Evolutionary conservation across 2,888 invertebrate genomes (phyloP), one percentile per base, ranked within the genome.

Genomic region (Salpingus planirostris): DNA sequence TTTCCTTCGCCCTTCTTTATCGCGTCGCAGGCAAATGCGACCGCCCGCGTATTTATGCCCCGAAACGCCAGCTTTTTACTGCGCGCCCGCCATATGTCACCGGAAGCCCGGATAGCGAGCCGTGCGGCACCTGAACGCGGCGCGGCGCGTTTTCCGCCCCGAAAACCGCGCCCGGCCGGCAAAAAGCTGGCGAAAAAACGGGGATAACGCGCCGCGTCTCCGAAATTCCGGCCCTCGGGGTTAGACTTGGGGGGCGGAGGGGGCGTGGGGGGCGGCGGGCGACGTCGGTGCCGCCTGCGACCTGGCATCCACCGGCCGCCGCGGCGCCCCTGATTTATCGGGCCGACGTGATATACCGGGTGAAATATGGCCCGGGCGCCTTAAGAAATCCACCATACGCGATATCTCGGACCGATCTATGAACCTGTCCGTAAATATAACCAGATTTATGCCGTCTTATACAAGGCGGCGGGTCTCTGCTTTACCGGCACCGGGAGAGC

Each of bases 371-470:
- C 51, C 46, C 44, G 40, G 45, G 44, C 51, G 54, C 47, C 55
- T 53, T 55, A 57, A 55, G 57, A 57, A 58, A 59, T 56, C 55
- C 57, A 54, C 46, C 52, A 48, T 50, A 54, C 50, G 48, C 55
- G 55, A 56, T 59, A 61, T 62, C 59, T 54, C 52, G 50, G 53
- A 50, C 52, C 60, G 61, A 62, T 62, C 62, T 62, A 59, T 57
- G 57, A 55, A 58, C 55, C 52, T 54, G 55, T 52, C 57, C 52
- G 60, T 60, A 59, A 61, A 62, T 61, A 62, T 59, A 58, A 54
- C 54, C 57, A 57, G 61, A 62, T 60, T 61, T 61, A 62, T 62
- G 58, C 54, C 39, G 43, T 37, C 46, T 43, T 47, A 46, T 46
- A 40, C 42, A n/a, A n/a, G 25, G 24, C 29, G 3, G 28, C 21